Evolutionary conservation across 2,797 vertebrate species (phyloP), one percentile per base, ranked within the genome.

Genomic region (Eospalax fontanierii): DNA sequence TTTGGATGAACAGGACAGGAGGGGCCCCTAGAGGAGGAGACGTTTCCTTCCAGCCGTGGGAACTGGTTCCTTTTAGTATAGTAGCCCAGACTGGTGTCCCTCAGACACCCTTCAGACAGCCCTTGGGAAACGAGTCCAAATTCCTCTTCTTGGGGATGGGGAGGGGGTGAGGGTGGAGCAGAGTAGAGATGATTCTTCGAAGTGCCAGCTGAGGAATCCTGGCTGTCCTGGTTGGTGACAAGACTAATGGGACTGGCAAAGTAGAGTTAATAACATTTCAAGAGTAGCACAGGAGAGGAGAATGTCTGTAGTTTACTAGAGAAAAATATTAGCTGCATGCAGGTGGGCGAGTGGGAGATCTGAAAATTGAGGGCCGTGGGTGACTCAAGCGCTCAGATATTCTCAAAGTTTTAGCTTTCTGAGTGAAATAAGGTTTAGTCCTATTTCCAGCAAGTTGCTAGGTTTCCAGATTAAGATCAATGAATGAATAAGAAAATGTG

Each of bases 1-100:
- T n/a, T 89, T 81, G 61, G 88, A 24, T 78, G 74, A 89, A 28
- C 28, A 57, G 75, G 71, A 82, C 22, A 54, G 43, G 35, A 84
- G 68, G 65, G 61, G 80, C 40, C 57, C 57, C 68, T 78, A 70
- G 40, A 90, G 95, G 87, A 93, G 68, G 63, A 91, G 78, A 87
- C 88, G 79, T 82, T 95, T 92, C 68, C 87, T 95, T 89, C 59
- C 33, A 43, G 57, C 43, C 30, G 4, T 57, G 86, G 92, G 95
- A 95, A 93, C 16, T n/a, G 81, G 65, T 87, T 93, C 78, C 85
- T 88, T 95, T 86, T 76, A 92, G 92, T 9, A 50, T n/a, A 11
- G 6, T 85, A 73, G 89, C 82, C 74, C 35, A n/a, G 68, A 65
- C 91, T 87, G 40, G 63, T 96, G 91, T 94, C 94, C 73, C 61